A percentile compares a stretch with the other conserved stretches of the same genome.
phyloP scores from a whole-genome alignment of 2,113 vertebrate species.

The Narcine bancroftii region DNA sequence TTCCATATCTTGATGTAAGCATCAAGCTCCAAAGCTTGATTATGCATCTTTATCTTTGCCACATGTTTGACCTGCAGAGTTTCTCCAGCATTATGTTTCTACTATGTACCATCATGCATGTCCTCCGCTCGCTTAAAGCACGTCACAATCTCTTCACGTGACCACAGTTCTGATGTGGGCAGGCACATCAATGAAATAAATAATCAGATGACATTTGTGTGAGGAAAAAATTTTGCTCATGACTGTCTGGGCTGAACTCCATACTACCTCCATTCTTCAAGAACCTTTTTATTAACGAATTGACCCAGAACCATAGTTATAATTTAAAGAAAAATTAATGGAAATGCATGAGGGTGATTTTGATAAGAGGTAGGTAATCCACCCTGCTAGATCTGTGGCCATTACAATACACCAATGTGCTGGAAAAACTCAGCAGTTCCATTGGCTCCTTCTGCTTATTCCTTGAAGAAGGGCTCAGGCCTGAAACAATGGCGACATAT shows the following conservation, averaged over 20 bases:
- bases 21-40: too few species aligned
- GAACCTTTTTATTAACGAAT: background rate
- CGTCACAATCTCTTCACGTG: background rate
- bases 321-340: background rate
- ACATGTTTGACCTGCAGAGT: too few species aligned
- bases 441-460: too few species aligned
- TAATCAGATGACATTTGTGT: background rate
- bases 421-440: too few species aligned
- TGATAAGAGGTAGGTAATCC: background rate
- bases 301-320: background rate
- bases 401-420: background rate
- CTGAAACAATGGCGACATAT: too few species aligned
- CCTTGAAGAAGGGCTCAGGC: too few species aligned
- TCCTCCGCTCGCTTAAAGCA: background rate
- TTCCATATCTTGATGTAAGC: too few species aligned
- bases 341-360: background rate
- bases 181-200: background rate
- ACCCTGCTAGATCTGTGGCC: background rate
- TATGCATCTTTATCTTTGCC: too few species aligned
- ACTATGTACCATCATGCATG: too few species aligned
- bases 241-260: background rate
- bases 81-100: too few species aligned
- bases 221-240: background rate
- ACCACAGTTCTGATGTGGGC: background rate
- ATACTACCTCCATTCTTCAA: background rate